Conservation (phyloP, 2,888 invertebrate genomes). For the Leptopilina drosophilae region DNA sequence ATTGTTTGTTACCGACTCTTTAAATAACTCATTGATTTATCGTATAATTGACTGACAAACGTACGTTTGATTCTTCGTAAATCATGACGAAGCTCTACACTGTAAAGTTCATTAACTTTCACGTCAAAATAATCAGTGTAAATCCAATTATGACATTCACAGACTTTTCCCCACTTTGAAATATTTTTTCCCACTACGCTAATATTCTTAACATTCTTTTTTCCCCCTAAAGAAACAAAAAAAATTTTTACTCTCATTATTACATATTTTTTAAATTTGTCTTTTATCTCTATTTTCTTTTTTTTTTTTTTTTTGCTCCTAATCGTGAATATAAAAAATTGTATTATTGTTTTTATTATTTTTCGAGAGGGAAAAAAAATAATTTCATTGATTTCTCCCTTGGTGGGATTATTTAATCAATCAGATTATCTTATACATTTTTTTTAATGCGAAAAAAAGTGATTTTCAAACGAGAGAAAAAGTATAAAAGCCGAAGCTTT, state of each 20-base stretch:
- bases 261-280: too few species aligned
- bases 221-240: too few species aligned
- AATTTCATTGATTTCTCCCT: not conserved
- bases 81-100: not conserved
- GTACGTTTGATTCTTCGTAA: not conserved
- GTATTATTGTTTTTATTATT: too few species aligned
- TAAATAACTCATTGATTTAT: slow-evolving; percentile 19
- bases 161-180: not conserved
- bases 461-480: not conserved
- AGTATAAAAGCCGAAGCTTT: not conserved
- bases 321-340: too few species aligned
- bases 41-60: not conserved
- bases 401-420: not conserved
- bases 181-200: too few species aligned
- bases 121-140: not conserved
- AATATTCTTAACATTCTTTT: too few species aligned
- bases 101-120: not conserved
- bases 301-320: too few species aligned
- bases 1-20: slow-evolving; percentile 3
- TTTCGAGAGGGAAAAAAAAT: not conserved
- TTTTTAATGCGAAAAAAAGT: not conserved
- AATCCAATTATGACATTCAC: not conserved
- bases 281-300: too few species aligned
- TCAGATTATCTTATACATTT: not conserved
- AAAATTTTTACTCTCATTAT: too few species aligned